These are phyloP conservation scores for Sakesphorus luctuosus DNA, from an alignment of 2,113 vertebrate genomes.

Conservation along the genomic window DNA sequence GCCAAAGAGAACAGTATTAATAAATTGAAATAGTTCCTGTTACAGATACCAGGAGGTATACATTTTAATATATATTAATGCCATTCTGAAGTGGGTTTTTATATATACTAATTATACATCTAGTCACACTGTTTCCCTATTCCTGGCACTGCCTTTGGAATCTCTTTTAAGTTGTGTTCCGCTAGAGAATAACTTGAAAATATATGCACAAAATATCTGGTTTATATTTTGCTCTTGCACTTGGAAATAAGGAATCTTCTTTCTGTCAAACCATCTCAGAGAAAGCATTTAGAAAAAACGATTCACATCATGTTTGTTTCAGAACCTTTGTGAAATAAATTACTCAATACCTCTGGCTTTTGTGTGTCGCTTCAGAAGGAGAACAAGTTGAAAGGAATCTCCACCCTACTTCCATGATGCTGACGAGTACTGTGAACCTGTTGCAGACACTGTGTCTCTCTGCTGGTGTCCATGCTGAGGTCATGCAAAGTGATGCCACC, in stretches of 20 bases:
- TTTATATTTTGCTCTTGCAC: background rate
- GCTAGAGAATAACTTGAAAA: background rate
- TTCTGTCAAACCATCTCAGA: background rate
- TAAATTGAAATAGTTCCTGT: background rate
- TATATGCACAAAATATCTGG: background rate
- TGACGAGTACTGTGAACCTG: slow-evolving; percentile 92
- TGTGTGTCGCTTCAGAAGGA: slow-evolving; percentile 78
- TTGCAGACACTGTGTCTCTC: slow-evolving; percentile 92
- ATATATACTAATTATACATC: background rate
- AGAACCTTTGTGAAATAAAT: background rate
- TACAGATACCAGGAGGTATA: background rate
- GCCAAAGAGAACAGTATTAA: background rate
- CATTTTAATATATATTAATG: background rate
- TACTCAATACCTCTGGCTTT: background rate
- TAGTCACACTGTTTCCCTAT: background rate
- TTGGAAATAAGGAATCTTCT: background rate
- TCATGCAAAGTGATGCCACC: slow-evolving; percentile 90
- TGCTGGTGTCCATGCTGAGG: slow-evolving; percentile 90
- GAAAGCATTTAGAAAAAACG: background rate
- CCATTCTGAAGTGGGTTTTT: background rate
- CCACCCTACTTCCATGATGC: slow-evolving; percentile 94
- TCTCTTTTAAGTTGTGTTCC: background rate
- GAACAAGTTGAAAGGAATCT: slow-evolving; percentile 88
- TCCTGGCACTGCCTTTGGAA: background rate
- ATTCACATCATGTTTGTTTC: background rate